Evolutionary conservation across 2,113 vertebrate genomes (phyloP).

Genomic region (Elgaria multicarinata): DNA sequence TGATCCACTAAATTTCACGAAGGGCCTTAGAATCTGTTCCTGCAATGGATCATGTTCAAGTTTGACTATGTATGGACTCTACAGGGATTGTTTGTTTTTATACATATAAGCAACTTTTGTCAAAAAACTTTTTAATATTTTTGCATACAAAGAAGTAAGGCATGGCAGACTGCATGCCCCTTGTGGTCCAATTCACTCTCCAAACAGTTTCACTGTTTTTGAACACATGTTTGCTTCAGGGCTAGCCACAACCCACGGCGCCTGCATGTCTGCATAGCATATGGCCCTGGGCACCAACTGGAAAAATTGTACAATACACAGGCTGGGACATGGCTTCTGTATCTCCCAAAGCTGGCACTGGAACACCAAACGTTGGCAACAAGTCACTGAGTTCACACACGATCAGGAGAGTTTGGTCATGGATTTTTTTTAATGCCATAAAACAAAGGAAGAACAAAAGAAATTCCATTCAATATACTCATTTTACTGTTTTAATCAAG

Average conservation of each 20-base stretch:
- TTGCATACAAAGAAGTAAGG: neutral
- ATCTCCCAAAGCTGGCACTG: neutral
- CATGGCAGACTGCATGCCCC: neutral
- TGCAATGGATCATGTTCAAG: neutral
- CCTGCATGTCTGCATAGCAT: constrained; percentile 6
- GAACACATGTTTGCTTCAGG: neutral
- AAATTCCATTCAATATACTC: neutral
- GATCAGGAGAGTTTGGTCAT: neutral
- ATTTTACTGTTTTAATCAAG: no score
- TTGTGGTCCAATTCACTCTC: neutral
- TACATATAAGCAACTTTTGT: no score
- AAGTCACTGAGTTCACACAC: no score
- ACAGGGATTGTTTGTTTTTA: neutral
- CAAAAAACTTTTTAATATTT: neutral
- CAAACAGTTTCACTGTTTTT: neutral
- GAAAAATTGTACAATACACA: neutral
- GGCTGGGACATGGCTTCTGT: neutral
- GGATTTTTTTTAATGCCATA: neutral
- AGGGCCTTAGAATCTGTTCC: neutral
- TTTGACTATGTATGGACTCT: neutral
- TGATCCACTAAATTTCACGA: neutral
- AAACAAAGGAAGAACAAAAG: neutral
- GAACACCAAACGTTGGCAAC: no score
- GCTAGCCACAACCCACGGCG: neutral
- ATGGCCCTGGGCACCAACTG: neutral